phyloP scores from a whole-genome alignment of 2,113 vertebrate species.

The Cyprinodon brontotheroides region DNA sequence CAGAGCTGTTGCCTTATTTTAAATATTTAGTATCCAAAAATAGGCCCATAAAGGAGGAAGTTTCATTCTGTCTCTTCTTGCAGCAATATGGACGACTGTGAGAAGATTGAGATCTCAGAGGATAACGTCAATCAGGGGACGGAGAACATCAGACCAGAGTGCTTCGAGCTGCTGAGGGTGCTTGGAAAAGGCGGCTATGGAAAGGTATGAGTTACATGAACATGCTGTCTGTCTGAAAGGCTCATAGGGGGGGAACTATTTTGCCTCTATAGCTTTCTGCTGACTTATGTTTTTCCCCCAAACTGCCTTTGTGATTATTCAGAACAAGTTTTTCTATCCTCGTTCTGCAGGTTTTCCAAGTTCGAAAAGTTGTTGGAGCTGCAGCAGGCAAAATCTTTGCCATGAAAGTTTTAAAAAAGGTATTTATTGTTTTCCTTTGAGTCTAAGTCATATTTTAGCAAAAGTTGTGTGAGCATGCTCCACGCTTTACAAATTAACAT shows the following conservation, averaged over 20 bases:
- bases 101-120: conserved; percentile 98
- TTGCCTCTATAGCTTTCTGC: not conserved
- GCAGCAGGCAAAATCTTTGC: conserved; percentile 98
- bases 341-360: conserved; percentile 91
- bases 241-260: not conserved
- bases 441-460: too few species aligned
- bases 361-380: conserved; percentile 94
- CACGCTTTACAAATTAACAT: conserved; percentile 34
- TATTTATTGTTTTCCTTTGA: conserved; percentile 50
- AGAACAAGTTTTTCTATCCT: not conserved
- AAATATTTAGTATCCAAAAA: not conserved
- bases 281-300: not conserved
- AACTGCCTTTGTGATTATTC: not conserved
- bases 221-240: not conserved
- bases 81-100: conserved; percentile 98
- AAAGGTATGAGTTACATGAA: conserved; percentile 81
- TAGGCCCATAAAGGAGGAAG: not conserved
- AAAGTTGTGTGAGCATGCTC: not conserved
- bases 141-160: conserved; percentile 96
- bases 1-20: not conserved
- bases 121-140: conserved; percentile 98
- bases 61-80: conserved; percentile 17
- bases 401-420: conserved; percentile 99
- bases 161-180: conserved; percentile 95
- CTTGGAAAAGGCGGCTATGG: conserved; percentile 98